A percentile compares a stretch with the other conserved stretches of the same genome.
phyloP scores from a whole-genome alignment of 2,113 vertebrate genomes.

The Pelmatolapia mariae region DNA sequence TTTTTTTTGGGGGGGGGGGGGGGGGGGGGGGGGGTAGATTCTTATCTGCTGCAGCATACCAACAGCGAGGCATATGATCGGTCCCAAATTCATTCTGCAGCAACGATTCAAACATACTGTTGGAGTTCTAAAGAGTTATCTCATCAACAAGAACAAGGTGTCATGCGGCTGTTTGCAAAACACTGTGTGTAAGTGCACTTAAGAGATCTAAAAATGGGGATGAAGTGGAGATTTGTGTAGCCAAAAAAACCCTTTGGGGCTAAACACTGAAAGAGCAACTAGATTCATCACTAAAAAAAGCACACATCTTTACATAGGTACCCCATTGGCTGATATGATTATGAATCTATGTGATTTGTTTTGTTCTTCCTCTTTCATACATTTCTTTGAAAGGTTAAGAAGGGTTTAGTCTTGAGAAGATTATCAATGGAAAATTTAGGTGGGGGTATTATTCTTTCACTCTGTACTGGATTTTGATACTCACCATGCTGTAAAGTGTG shows the following conservation, averaged over 20 bases:
- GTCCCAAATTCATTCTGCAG: background rate
- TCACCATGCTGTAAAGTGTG: background rate
- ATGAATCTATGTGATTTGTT: background rate
- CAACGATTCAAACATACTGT: fast-evolving
- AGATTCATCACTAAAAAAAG: background rate
- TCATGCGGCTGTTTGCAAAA: background rate
- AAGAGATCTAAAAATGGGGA: background rate
- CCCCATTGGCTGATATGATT: background rate
- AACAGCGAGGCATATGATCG: background rate
- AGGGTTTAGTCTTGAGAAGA: background rate
- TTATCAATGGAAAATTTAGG: background rate
- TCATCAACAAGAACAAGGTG: background rate
- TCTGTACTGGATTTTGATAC: background rate
- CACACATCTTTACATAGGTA: background rate
- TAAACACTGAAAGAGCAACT: background rate
- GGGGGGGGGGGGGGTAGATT: background rate
- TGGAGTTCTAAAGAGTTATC: background rate
- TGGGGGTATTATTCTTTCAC: background rate
- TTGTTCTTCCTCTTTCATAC: background rate
- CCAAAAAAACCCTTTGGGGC: background rate
- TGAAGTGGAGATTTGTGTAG: background rate
- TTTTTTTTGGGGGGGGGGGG: background rate
- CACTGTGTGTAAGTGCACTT: background rate
- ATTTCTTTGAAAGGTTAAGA: background rate
- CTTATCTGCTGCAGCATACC: background rate